Percentiles rank a stretch among this genome's conserved stretches.
These are phyloP conservation scores for Corythornis vintsioides DNA, from an alignment of 2,113 vertebrate species.

Conservation along the genomic window DNA sequence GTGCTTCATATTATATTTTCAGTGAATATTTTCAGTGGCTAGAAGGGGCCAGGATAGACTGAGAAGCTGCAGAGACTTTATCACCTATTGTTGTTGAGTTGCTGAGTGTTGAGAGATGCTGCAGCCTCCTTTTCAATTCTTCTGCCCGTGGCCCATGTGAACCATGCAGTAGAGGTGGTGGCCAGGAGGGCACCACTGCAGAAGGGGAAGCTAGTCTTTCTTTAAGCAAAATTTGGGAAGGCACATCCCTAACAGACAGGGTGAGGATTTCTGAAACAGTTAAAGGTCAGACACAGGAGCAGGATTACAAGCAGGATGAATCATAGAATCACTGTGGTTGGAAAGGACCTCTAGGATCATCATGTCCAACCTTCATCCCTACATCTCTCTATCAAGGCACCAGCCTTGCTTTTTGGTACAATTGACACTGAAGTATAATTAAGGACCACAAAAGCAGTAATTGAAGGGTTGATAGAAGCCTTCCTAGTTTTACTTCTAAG, in stretches of 20 bases:
- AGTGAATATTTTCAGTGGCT: neutral
- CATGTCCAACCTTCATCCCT: no score
- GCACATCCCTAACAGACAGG: neutral
- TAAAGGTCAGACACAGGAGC: neutral
- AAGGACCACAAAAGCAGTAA: neutral
- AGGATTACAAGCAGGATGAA: neutral
- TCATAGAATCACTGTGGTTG: no score
- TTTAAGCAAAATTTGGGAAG: neutral
- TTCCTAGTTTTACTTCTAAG: neutral
- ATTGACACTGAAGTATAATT: neutral
- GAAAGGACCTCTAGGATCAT: no score
- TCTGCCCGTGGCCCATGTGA: rapidly evolving
- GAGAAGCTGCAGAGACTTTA: neutral
- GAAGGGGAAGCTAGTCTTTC: neutral
- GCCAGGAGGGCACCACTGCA: neutral
- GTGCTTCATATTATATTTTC: neutral
- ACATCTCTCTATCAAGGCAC: no score
- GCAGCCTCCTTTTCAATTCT: neutral
- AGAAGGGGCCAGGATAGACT: neutral
- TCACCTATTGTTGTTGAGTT: neutral
- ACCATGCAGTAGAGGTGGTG: neutral
- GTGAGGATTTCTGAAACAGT: neutral
- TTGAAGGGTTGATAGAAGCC: neutral
- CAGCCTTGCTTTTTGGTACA: neutral
- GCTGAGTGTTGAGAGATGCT: neutral